phyloP scores from a whole-genome alignment of 2,888 invertebrate genomes.

The Nomada ferruginata region DNA sequence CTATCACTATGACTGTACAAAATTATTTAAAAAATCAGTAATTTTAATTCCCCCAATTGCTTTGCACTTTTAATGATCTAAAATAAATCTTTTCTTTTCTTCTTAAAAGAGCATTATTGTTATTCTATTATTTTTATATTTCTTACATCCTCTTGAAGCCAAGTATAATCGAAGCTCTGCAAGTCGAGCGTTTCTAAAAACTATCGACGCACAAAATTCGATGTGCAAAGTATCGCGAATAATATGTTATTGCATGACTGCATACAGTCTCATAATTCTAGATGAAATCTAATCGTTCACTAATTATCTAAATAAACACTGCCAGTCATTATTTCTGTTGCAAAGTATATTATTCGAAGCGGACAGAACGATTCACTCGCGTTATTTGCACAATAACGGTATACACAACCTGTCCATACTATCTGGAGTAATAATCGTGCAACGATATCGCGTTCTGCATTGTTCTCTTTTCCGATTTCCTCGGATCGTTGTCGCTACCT shows the following conservation, averaged over 20 bases:
- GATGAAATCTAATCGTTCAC: slow-evolving; percentile 44
- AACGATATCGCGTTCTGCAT: not conserved
- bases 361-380: not conserved
- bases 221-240: no score
- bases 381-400: not conserved
- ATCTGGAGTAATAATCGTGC: not conserved
- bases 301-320: slow-evolving; percentile 20
- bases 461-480: not conserved
- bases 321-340: no score
- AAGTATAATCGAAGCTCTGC: no score
- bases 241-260: not conserved
- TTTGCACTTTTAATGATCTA: no score
- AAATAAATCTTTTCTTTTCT: no score
- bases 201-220: not conserved
- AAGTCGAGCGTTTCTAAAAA: no score
- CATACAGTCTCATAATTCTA: not conserved
- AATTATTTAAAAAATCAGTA: not conserved
- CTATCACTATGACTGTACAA: slow-evolving; percentile 77
- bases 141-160: no score
- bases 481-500: not conserved
- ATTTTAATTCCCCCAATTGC: no score
- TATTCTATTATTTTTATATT: no score
- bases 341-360: not conserved
- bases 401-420: not conserved
- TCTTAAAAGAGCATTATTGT: no score